Evolutionary conservation across 2,797 vertebrate species (phyloP).

Genomic region (Phoebastria nigripes): DNA sequence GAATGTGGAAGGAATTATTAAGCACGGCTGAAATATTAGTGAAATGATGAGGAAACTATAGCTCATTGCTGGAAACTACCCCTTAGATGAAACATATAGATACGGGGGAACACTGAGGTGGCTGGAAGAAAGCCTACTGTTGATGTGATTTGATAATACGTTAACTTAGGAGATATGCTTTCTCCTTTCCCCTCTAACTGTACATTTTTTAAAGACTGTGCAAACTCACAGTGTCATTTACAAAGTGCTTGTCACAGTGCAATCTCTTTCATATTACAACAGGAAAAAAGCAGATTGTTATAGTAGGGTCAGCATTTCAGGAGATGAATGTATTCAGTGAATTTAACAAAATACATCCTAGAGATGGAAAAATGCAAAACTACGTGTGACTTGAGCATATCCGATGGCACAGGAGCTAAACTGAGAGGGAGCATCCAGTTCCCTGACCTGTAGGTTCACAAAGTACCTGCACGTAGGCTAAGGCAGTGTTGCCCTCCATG

Average conservation of each 20-base stretch:
- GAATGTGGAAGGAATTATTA: conserved; percentile 26
- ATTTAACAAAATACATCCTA: not conserved
- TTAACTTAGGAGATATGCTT: not conserved
- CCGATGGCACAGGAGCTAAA: not conserved
- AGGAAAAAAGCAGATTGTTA: not conserved
- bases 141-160: not conserved
- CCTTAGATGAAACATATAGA: not conserved
- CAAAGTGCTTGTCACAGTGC: not conserved
- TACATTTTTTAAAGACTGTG: not conserved
- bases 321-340: not conserved
- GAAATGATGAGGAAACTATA: not conserved
- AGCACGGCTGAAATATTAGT: not conserved
- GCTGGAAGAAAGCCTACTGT: not conserved
- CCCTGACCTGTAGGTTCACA: not conserved
- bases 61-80: conserved; percentile 30
- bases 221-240: not conserved
- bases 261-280: not conserved
- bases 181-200: not conserved
- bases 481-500: not conserved
- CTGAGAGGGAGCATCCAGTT: not conserved
- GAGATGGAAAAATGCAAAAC: not conserved
- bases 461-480: not conserved
- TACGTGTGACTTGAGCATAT: accelerated
- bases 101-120: not conserved
- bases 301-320: not conserved